A percentile compares a stretch with the other conserved stretches of the same genome.
Evolutionary conservation across 2,113 vertebrate species (phyloP).

Genomic region (Daboia siamensis): DNA sequence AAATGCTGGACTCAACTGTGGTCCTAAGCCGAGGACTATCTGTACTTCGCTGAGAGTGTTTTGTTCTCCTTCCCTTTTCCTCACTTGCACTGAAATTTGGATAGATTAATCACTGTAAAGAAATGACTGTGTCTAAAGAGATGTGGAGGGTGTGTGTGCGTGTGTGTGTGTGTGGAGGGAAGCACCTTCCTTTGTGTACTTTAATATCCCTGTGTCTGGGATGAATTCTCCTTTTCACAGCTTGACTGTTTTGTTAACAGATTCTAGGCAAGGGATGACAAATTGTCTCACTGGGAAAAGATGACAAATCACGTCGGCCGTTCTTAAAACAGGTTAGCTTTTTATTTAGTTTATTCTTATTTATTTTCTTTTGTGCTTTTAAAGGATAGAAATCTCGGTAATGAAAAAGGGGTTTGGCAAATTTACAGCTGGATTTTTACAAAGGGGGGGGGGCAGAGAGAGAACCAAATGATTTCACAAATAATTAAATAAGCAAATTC

Average conservation of each 20-base stretch:
- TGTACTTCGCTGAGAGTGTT: not conserved
- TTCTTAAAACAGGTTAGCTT: conserved; percentile 63
- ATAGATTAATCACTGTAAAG: conserved; percentile 35
- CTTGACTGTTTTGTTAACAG: conserved; percentile 73
- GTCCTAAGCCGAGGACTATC: not conserved
- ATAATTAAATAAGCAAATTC: not conserved
- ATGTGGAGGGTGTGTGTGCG: not conserved
- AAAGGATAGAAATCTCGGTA: conserved; percentile 55
- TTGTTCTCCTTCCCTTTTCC: not conserved
- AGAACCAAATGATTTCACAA: not conserved
- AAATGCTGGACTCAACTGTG: not conserved
- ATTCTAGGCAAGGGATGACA: conserved; percentile 73
- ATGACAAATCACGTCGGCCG: conserved; percentile 69
- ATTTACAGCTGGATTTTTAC: conserved; percentile 14
- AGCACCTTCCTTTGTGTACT: conserved; percentile 34
- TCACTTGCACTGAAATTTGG: not conserved
- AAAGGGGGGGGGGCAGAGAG: not conserved
- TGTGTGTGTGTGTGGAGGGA: not conserved
- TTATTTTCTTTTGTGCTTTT: conserved; percentile 57
- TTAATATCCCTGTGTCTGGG: conserved; percentile 60
- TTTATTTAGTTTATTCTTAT: conserved; percentile 65
- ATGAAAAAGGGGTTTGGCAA: conserved; percentile 42
- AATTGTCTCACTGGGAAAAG: conserved; percentile 67
- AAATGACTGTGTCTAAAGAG: not conserved
- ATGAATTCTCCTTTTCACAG: conserved; percentile 71